phyloP scores from a whole-genome alignment of 2,888 invertebrate genomes.

The Terebella lapidaria region DNA sequence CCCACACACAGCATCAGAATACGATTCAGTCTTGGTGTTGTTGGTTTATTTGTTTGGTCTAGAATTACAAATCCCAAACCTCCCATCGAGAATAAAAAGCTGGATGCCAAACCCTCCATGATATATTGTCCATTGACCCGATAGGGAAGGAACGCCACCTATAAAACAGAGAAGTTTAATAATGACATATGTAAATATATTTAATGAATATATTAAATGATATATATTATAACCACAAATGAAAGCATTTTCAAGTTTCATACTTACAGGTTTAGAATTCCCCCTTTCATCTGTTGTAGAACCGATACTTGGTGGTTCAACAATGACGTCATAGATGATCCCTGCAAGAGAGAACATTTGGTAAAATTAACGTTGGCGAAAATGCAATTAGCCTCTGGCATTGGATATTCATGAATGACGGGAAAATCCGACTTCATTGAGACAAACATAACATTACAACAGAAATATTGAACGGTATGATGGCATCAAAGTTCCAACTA shows the following conservation, averaged over 20 bases:
- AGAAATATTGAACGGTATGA: background rate
- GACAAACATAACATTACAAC: no score
- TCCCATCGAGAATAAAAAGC: constrained; percentile 93
- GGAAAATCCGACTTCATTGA: no score
- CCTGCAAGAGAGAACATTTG: constrained; percentile 59
- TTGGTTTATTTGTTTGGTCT: constrained; percentile 87
- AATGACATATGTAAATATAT: background rate
- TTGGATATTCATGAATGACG: no score
- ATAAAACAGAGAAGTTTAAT: constrained; percentile 21
- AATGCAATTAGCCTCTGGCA: background rate
- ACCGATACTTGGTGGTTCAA: constrained; percentile 91
- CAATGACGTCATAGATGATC: constrained; percentile 98
- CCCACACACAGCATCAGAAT: constrained; percentile 84
- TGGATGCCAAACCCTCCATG: constrained; percentile 97
- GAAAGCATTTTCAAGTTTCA: background rate
- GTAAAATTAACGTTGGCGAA: background rate
- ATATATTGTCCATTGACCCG: constrained; percentile 98
- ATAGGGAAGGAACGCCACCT: constrained; percentile 97
- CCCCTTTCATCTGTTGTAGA: constrained; percentile 97
- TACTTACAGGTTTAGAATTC: constrained; percentile 80
- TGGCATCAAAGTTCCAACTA: no score
- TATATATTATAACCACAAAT: background rate
- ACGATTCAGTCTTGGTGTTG: constrained; percentile 78
- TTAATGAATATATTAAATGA: background rate
- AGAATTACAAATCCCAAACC: constrained; percentile 94